A percentile compares a stretch with the other conserved stretches of the same genome.
Evolutionary conservation across 2,113 vertebrate species (phyloP).

Genomic region (Elaphurus davidianus): DNA sequence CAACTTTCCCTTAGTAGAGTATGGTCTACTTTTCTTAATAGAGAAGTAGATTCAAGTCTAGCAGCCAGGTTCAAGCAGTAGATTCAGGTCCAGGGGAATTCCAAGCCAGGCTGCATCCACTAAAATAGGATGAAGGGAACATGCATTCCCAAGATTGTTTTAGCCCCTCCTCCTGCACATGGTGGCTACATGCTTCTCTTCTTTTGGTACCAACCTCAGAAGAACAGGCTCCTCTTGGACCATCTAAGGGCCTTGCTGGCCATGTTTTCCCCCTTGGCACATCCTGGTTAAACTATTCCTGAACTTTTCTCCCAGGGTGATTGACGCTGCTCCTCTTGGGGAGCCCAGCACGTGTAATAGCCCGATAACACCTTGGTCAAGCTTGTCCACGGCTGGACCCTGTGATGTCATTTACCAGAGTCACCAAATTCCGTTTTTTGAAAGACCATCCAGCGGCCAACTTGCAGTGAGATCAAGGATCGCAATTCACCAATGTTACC

Average conservation of each 20-base stretch:
- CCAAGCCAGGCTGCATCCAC: background rate
- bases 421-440: background rate
- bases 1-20: too few species aligned
- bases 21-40: too few species aligned
- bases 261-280: background rate
- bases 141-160: background rate
- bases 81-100: background rate
- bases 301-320: background rate
- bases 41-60: background rate
- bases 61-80: background rate
- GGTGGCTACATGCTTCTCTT: accelerated
- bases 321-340: background rate
- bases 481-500: background rate
- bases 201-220: background rate
- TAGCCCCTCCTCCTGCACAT: background rate
- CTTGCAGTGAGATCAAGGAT: background rate
- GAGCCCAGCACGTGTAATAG: accelerated
- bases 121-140: background rate
- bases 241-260: background rate
- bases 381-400: accelerated
- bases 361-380: too few species aligned
- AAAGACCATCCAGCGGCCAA: background rate
- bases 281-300: background rate
- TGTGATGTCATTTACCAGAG: background rate
- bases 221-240: background rate